These are phyloP conservation scores for Papilio polytes DNA, from an alignment of 1,140 invertebrate genomes.

Conservation along the genomic window DNA sequence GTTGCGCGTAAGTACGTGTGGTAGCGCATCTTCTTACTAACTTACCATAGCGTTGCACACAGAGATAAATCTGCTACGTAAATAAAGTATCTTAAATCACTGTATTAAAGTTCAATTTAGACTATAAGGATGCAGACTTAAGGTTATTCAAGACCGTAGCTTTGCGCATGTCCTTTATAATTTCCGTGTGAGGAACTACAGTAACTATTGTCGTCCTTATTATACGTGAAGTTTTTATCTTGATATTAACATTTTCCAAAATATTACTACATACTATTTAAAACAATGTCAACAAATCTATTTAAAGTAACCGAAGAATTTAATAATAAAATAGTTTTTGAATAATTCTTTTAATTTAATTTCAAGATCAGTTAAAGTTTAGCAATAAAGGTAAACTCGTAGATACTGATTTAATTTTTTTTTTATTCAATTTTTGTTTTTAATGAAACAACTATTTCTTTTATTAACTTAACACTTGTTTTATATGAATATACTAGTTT, in stretches of 20 bases:
- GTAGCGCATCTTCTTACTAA: conserved; percentile 64
- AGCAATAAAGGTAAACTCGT: background rate
- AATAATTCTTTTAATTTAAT: background rate
- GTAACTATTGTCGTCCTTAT: conserved; percentile 77
- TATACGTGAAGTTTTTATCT: conserved; percentile 65
- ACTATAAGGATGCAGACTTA: conserved; percentile 43
- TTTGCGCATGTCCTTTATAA: conserved; percentile 75
- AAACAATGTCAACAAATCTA: background rate
- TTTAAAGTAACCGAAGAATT: background rate
- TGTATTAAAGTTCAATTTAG: conserved; percentile 54
- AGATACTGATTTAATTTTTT: background rate
- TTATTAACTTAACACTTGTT: too few relatives aligned
- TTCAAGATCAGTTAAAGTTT: background rate
- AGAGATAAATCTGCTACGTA: conserved; percentile 44
- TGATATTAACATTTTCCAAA: conserved; percentile 50
- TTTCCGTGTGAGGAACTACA: conserved; percentile 66
- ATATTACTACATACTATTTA: conserved; percentile 24
- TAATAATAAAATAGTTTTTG: background rate
- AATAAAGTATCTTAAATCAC: conserved; percentile 50
- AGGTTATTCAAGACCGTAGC: conserved; percentile 58
- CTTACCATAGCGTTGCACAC: conserved; percentile 66
- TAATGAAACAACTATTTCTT: background rate
- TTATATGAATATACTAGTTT: too few relatives aligned
- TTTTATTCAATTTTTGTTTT: background rate
- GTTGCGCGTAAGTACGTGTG: conserved; percentile 55